Evolutionary conservation across 2,888 invertebrate species (phyloP), one percentile per base, ranked within the genome.

Genomic region (Liopterus haemorrhoidalis): DNA sequence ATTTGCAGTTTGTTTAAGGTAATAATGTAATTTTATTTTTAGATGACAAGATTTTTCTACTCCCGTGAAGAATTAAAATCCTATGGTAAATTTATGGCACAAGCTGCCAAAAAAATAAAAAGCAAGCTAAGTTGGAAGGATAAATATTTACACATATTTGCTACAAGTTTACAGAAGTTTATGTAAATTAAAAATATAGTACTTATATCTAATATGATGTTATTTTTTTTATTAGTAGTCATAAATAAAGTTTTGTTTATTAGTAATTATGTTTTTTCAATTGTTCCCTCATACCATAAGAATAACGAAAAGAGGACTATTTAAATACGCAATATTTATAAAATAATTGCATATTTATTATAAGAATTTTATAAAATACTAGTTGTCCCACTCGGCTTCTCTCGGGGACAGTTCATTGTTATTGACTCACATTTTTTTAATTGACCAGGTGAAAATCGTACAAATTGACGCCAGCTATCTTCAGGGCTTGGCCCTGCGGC

Each of bases 41-140:
- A 68, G 67, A 52, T 68, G 16, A 64, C 65, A 3, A 57, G 57
- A 11, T 66, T 68, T 46, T 67, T 65, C 47, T 59, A 60, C 47
- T 52, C 58, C 2, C 61, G 65, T 40, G 59, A 64, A 30, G 61
- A 63, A 50, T 51, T 67, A 33, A 59, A 60, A 46, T 52, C 59
- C 5, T 60, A 64, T 16, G 59, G 65, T 1, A 45, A 56, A 4
- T 55, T 65, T 19, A 59, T 68, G 25, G 59, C 64, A 47, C 59
- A 58, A 33, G 59, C 63, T 5, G 64, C 66, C 2, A 63, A 68
- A 46, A 60, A 59, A 48, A 66, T 67, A 43, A 66, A 66, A 54
- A 55, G 58, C 8, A 54, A 64, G 35, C 62, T 67, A 19, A 57
- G 57, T 42, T 67, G 67, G 67, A 58, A 57, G 32, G 57, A 61